Percentiles rank a stretch among this genome's conserved stretches.
Conservation (phyloP, 1,140 invertebrate species). For the Panonychus citri region DNA sequence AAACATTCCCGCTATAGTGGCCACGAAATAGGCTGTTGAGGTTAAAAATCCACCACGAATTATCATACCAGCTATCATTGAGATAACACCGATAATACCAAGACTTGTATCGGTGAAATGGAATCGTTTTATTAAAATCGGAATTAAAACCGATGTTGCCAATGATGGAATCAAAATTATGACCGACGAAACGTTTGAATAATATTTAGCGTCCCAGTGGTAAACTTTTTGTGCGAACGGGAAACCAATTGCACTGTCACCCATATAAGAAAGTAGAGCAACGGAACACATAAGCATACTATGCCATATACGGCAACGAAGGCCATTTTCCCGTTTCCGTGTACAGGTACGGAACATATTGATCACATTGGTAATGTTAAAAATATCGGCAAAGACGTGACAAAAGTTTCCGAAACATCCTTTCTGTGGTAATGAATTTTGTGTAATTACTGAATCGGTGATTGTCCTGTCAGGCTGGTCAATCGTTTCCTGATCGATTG, state of each 20-base stretch:
- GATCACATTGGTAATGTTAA: slow-evolving; percentile 2
- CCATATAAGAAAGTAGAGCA: background rate
- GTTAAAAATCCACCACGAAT: background rate
- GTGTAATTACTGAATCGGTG: background rate
- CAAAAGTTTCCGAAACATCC: too few species aligned
- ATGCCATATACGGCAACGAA: slow-evolving; percentile 4
- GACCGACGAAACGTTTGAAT: slow-evolving; percentile 5
- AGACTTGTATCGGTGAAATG: slow-evolving; percentile 1
- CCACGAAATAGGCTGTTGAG: background rate
- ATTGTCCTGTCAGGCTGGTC: background rate
- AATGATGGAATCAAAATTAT: background rate
- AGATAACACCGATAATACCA: background rate
- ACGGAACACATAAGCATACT: background rate
- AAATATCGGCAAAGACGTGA: background rate
- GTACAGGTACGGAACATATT: slow-evolving; percentile 2
- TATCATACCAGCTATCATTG: background rate
- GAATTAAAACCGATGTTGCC: background rate
- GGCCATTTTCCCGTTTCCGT: background rate
- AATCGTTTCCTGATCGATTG: background rate
- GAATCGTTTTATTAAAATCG: background rate
- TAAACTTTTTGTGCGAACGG: slow-evolving; percentile 7
- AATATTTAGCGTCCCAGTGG: slow-evolving; percentile 3
- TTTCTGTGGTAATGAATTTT: background rate
- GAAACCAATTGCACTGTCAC: slow-evolving; percentile 2
- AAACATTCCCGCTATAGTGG: background rate